Evolutionary conservation across 37 sponge, comb jelly and placozoan genomes (phyloP).

Genomic region (Oopsacas minuta): DNA sequence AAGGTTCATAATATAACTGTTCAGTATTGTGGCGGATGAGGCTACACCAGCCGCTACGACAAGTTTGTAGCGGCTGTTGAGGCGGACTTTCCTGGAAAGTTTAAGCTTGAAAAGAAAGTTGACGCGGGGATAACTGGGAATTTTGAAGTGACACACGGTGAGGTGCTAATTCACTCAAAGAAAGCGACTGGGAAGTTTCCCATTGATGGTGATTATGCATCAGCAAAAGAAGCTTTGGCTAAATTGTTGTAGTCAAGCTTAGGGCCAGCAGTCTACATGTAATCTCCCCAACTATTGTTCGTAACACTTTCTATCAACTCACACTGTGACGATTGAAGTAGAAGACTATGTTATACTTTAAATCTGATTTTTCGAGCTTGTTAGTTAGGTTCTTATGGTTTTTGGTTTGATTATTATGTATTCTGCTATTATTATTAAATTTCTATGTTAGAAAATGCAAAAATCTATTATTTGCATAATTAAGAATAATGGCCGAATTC

Average conservation of each 20-base stretch:
- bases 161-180: background rate
- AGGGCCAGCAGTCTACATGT: background rate
- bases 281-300: background rate
- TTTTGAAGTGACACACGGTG: constrained; percentile 8
- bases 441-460: background rate
- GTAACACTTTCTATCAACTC: background rate
- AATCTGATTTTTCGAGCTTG: background rate
- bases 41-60: constrained; percentile 16
- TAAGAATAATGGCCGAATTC: too few relatives aligned
- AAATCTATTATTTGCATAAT: too few relatives aligned
- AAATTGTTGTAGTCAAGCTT: background rate
- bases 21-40: constrained; percentile 11
- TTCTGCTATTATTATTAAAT: background rate
- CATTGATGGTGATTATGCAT: background rate
- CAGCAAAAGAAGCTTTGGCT: constrained; percentile 14
- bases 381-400: background rate
- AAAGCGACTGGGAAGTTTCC: background rate
- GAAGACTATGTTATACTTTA: background rate
- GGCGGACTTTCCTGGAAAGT: constrained; percentile 15
- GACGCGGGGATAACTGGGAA: background rate
- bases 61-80: constrained; percentile 16
- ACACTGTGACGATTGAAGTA: constrained; percentile 12
- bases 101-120: background rate
- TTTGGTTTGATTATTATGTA: background rate
- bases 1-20: background rate